Conservation (phyloP, 2,888 invertebrate genomes). For the Balanococcus diminutus region DNA sequence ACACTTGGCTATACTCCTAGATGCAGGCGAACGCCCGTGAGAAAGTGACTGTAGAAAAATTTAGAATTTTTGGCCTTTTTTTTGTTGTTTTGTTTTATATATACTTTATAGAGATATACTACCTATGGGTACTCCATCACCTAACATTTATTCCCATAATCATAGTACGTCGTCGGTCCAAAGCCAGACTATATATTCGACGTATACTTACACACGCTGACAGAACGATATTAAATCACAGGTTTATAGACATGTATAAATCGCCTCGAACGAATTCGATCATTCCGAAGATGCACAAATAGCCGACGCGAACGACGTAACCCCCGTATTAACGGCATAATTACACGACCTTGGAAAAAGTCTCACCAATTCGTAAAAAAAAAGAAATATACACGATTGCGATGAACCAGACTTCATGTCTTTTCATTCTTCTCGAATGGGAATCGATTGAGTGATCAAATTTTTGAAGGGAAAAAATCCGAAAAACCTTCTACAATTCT, state of each 20-base stretch:
- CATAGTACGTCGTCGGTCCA: constrained; percentile 13
- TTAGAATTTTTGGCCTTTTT: constrained; percentile 10
- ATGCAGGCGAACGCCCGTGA: not conserved
- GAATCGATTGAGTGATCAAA: too few species aligned
- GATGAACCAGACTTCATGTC: too few species aligned
- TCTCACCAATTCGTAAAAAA: constrained; percentile 33
- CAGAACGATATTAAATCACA: constrained; percentile 38
- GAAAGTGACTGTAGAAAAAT: not conserved
- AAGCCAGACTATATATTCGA: not conserved
- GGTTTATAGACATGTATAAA: constrained; percentile 43
- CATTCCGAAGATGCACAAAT: constrained; percentile 23
- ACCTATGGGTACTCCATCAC: too few species aligned
- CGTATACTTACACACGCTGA: not conserved
- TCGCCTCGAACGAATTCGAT: constrained; percentile 42
- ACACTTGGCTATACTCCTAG: not conserved
- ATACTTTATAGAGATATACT: too few species aligned
- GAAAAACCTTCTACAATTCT: too few species aligned
- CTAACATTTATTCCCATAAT: constrained; percentile 4
- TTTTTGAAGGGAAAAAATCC: too few species aligned
- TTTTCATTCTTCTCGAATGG: too few species aligned
- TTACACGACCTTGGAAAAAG: constrained; percentile 16
- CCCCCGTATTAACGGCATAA: constrained; percentile 14
- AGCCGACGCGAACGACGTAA: not conserved
- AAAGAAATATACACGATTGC: not conserved
- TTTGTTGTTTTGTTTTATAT: not conserved